Conservation (phyloP, 2,888 invertebrate species). For the Germaria angustata region DNA sequence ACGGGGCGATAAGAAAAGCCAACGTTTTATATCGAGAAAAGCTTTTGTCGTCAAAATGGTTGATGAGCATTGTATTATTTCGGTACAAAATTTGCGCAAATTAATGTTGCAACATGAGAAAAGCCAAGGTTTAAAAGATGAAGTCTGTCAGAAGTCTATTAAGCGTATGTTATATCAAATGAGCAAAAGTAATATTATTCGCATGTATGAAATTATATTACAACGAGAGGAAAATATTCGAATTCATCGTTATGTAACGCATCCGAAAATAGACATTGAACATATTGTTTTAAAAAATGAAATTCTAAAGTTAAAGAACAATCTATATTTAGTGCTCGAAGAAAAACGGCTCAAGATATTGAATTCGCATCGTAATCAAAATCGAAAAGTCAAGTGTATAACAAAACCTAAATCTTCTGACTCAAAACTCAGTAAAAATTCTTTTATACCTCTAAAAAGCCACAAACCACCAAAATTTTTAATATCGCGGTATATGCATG, state of each 20-base stretch:
- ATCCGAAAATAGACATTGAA: constrained; percentile 74
- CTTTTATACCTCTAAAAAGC: constrained; percentile 38
- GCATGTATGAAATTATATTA: constrained; percentile 74
- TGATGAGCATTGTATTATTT: constrained; percentile 83
- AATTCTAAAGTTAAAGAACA: constrained; percentile 73
- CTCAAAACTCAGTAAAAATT: constrained; percentile 29
- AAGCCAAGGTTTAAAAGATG: constrained; percentile 82
- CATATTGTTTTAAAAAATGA: constrained; percentile 72
- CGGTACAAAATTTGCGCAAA: constrained; percentile 81
- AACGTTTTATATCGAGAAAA: constrained; percentile 81
- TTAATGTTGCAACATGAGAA: constrained; percentile 82
- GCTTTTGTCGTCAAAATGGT: constrained; percentile 84
- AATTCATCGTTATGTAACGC: constrained; percentile 74
- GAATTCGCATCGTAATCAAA: background rate
- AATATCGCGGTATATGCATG: constrained; percentile 85
- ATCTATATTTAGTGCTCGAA: constrained; percentile 71
- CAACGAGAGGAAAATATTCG: constrained; percentile 71
- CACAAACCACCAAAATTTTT: constrained; percentile 82
- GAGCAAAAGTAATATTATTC: constrained; percentile 75
- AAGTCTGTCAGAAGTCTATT: constrained; percentile 82
- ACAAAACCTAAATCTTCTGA: constrained; percentile 60
- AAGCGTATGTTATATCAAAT: constrained; percentile 83
- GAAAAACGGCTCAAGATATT: constrained; percentile 69
- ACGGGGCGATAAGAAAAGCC: constrained; percentile 61
- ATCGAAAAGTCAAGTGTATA: constrained; percentile 22